Percentiles rank a stretch among this genome's conserved stretches.
Conservation (phyloP, 2,888 invertebrate genomes). For the Thereva nobilitata region DNA sequence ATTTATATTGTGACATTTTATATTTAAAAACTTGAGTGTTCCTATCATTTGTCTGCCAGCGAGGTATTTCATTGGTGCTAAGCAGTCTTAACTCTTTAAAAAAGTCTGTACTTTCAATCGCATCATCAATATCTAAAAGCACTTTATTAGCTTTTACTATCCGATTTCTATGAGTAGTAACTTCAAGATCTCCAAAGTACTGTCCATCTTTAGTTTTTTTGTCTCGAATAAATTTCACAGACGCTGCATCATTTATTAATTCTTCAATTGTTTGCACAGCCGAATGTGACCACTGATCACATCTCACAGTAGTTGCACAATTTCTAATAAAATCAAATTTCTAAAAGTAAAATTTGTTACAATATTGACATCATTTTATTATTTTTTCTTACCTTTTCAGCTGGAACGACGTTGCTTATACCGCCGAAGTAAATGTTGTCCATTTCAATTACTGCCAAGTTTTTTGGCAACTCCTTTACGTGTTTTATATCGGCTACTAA, state of each 20-base stretch:
- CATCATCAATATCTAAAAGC: slow-evolving; percentile 35
- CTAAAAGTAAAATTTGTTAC: slow-evolving; percentile 22
- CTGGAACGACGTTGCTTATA: slow-evolving; percentile 36
- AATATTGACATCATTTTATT: not conserved
- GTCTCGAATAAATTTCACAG: slow-evolving; percentile 23
- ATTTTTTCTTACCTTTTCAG: slow-evolving; percentile 36
- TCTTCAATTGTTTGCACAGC: slow-evolving; percentile 36
- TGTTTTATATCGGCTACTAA: slow-evolving; percentile 23
- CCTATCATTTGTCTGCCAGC: slow-evolving; percentile 35
- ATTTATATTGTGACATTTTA: not conserved
- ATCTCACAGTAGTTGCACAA: slow-evolving; percentile 1
- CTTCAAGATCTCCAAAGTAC: slow-evolving; percentile 36
- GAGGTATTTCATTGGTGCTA: slow-evolving; percentile 32
- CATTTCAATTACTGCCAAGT: slow-evolving; percentile 12
- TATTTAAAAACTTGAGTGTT: slow-evolving; percentile 22
- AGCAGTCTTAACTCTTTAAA: slow-evolving; percentile 22
- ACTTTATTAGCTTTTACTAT: slow-evolving; percentile 28
- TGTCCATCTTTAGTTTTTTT: slow-evolving; percentile 22
- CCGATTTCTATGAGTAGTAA: slow-evolving; percentile 35
- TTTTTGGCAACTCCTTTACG: slow-evolving; percentile 25
- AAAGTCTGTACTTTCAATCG: slow-evolving; percentile 22
- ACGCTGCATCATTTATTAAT: slow-evolving; percentile 31
- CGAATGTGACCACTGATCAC: slow-evolving; percentile 36
- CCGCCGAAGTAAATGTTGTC: slow-evolving; percentile 36
- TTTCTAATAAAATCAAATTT: slow-evolving; percentile 31